Evolutionary conservation across 2,797 vertebrate species (phyloP).

Genomic region (Furcifer pardalis): DNA sequence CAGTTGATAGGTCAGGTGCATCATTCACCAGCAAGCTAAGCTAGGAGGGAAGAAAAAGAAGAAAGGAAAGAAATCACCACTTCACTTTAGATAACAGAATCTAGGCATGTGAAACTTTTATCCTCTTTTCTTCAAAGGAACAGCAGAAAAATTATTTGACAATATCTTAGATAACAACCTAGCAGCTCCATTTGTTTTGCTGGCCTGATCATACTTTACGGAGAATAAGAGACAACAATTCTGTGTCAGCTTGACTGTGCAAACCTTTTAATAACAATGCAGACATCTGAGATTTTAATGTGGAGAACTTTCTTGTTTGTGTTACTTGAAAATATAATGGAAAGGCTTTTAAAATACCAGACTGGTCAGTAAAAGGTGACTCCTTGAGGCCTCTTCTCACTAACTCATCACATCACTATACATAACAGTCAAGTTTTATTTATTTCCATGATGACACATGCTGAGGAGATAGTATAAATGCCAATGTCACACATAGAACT

Average conservation of each 20-base stretch:
- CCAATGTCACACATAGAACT: neutral
- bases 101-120: neutral
- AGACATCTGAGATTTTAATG: constrained; percentile 3
- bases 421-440: neutral
- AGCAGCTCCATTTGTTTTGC: neutral
- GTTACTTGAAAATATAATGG: neutral
- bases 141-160: neutral
- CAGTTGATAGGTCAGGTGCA: constrained; percentile 89
- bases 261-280: constrained; percentile 1
- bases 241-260: neutral
- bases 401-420: neutral
- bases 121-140: neutral
- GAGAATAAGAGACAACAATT: constrained; percentile 1
- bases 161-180: neutral
- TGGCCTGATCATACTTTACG: constrained; percentile 18
- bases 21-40: constrained; percentile 91
- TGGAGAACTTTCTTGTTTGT: neutral
- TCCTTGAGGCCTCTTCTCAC: neutral
- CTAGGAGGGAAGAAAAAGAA: constrained; percentile 68
- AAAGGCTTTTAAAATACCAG: neutral
- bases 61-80: neutral
- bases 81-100: neutral
- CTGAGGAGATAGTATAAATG: neutral
- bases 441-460: neutral
- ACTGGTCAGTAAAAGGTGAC: neutral